Conservation (phyloP, 2,888 invertebrate genomes). For the Megastigmus dorsalis region DNA sequence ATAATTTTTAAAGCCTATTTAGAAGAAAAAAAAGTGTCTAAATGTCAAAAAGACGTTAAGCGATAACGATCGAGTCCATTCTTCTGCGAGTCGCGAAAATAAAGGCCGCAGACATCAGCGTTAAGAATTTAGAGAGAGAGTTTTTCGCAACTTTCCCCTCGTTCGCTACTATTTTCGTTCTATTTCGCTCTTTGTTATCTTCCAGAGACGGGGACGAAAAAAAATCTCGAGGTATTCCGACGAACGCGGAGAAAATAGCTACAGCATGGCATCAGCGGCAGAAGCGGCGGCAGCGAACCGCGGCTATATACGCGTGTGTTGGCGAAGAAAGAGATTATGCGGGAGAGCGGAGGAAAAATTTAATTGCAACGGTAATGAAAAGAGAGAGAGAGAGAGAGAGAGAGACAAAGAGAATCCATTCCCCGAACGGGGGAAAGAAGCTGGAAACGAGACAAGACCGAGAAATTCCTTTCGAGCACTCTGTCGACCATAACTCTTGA, state of each 20-base stretch:
- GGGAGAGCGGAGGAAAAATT: constrained; percentile 33
- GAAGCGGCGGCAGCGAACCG: no score
- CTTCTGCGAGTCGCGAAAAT: no score
- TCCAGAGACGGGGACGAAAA: no score
- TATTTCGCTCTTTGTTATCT: constrained; percentile 1
- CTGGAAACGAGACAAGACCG: constrained; percentile 50
- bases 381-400: background rate
- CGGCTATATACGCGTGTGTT: background rate
- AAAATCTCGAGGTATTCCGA: constrained; percentile 16
- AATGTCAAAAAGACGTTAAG: no score
- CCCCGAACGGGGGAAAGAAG: constrained; percentile 45
- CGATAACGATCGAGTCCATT: no score
- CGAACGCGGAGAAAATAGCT: background rate
- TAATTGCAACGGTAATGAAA: constrained; percentile 56
- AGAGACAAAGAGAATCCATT: constrained; percentile 46
- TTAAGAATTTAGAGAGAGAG: constrained; percentile 11
- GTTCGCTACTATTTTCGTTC: background rate
- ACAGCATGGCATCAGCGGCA: no score
- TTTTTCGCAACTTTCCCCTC: constrained; percentile 27
- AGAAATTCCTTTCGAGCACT: constrained; percentile 56
- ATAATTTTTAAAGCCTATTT: no score
- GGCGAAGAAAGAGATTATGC: background rate
- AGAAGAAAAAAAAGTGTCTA: no score
- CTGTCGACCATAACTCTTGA: constrained; percentile 52
- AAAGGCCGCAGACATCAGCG: background rate